These are phyloP conservation scores for Drosophila buzzatii DNA, from an alignment of 2,888 invertebrate species.

Conservation along the genomic window DNA sequence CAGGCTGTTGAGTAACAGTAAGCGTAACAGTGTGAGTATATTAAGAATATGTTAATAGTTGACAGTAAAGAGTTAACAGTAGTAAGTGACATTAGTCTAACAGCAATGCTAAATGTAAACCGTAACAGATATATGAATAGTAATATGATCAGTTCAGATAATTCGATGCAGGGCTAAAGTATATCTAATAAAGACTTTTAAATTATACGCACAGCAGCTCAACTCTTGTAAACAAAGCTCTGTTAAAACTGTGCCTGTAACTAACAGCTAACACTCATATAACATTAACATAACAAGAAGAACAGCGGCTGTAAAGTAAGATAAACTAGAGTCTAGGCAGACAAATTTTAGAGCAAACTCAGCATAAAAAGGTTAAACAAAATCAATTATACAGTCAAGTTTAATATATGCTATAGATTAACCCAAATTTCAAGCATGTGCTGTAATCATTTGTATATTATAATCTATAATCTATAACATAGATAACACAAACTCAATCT, in stretches of 20 bases:
- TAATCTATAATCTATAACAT: not conserved
- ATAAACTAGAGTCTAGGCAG: not conserved
- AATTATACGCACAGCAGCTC: too few species aligned
- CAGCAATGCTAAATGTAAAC: not conserved
- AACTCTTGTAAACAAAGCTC: not conserved
- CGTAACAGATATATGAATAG: too few species aligned
- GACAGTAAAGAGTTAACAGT: not conserved
- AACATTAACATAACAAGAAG: too few species aligned
- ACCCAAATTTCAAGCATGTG: not conserved
- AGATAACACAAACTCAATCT: not conserved
- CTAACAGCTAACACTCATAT: not conserved
- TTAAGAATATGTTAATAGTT: not conserved
- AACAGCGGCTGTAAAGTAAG: not conserved
- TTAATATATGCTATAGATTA: not conserved
- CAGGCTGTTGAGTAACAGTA: not conserved
- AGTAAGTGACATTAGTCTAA: not conserved
- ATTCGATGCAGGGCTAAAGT: too few species aligned
- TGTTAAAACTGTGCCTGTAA: not conserved
- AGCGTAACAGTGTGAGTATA: not conserved
- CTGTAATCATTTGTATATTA: too few species aligned
- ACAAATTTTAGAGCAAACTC: not conserved
- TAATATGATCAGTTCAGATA: too few species aligned
- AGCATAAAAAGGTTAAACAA: not conserved
- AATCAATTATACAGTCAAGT: not conserved
- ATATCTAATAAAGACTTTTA: too few species aligned